Percentiles rank a stretch among this genome's conserved stretches.
These are phyloP conservation scores for Hecatera dysodea DNA, from an alignment of 2,888 invertebrate species.

Conservation along the genomic window DNA sequence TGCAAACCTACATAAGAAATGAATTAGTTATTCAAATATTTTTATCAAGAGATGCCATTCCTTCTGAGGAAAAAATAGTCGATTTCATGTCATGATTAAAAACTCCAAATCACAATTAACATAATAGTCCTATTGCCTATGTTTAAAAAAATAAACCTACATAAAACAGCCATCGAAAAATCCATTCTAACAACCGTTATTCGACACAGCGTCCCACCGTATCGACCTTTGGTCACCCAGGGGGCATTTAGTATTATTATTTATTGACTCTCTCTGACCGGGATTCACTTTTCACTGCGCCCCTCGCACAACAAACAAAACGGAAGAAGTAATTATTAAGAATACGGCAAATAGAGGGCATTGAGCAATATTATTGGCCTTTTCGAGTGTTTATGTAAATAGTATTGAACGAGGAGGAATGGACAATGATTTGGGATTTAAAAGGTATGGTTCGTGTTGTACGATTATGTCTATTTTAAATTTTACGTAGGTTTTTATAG, in stretches of 20 bases:
- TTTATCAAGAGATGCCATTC: background rate
- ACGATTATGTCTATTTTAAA: background rate
- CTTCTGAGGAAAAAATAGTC: background rate
- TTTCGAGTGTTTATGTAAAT: slow-evolving; percentile 71
- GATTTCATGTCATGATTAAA: background rate
- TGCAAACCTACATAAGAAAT: no score
- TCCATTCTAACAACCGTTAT: slow-evolving; percentile 51
- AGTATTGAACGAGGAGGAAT: slow-evolving; percentile 34
- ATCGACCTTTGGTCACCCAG: slow-evolving; percentile 81
- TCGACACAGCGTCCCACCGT: slow-evolving; percentile 63
- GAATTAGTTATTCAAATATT: no score
- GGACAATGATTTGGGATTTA: slow-evolving; percentile 7
- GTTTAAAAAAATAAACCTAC: slow-evolving; percentile 6
- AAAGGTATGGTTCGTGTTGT: background rate
- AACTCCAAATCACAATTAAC: background rate
- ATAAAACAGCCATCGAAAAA: slow-evolving; percentile 22
- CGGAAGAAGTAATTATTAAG: slow-evolving; percentile 90
- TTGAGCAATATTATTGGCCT: slow-evolving; percentile 79
- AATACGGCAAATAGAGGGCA: slow-evolving; percentile 87
- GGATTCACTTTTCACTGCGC: slow-evolving; percentile 84
- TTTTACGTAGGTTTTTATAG: background rate
- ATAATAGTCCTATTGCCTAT: background rate
- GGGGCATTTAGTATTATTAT: slow-evolving; percentile 89
- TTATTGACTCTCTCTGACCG: slow-evolving; percentile 85
- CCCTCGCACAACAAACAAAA: slow-evolving; percentile 85